Conservation (phyloP, 1,140 invertebrate genomes). For the Lepidurus apus region DNA sequence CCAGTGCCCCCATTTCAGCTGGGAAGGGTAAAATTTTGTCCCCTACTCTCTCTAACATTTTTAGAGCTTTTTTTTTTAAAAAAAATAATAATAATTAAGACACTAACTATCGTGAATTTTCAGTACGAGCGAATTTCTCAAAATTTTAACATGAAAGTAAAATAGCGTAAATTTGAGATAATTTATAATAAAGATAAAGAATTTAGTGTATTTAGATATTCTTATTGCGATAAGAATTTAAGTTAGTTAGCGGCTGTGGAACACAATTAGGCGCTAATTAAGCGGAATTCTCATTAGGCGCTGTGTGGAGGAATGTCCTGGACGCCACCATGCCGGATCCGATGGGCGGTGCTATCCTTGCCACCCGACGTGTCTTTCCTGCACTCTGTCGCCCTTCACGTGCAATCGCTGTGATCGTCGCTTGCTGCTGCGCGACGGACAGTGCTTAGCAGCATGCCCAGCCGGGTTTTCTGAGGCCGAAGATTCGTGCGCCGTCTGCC, state of each 20-base stretch:
- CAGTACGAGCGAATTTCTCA: no score
- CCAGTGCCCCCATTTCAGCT: neutral
- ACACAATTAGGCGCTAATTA: neutral
- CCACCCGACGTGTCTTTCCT: constrained; percentile 70
- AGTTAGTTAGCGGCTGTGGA: no score
- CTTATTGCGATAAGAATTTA: no score
- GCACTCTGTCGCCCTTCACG: constrained; percentile 68
- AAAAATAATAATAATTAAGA: neutral
- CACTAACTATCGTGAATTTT: no score
- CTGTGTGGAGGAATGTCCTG: neutral
- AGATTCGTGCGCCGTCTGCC: constrained; percentile 54
- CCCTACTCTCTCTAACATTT: neutral
- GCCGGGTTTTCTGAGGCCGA: constrained; percentile 72
- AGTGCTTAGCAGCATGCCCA: constrained; percentile 74
- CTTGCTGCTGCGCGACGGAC: constrained; percentile 68
- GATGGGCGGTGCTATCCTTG: constrained; percentile 71
- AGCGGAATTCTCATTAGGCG: neutral
- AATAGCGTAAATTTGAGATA: no score
- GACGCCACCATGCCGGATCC: constrained; percentile 41
- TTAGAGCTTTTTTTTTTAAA: neutral
- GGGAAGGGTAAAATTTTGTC: neutral
- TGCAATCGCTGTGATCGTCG: constrained; percentile 79
- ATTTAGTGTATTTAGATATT: no score
- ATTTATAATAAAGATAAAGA: no score
- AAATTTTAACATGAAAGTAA: no score